Evolutionary conservation across 2,888 invertebrate genomes (phyloP).

Genomic region (Cosmia pyralina): DNA sequence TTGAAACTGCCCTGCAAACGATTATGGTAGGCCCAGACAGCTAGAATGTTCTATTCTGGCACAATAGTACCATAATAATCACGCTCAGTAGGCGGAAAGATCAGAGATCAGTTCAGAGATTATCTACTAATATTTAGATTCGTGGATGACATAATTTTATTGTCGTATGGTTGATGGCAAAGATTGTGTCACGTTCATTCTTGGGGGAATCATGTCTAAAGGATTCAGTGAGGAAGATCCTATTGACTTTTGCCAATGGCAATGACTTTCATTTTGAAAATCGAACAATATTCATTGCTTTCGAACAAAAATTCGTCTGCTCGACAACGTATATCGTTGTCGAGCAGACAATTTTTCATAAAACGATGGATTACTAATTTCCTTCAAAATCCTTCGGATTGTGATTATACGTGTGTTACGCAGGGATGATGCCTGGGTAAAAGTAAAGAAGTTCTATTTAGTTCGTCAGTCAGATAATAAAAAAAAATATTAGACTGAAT

Average conservation of each 20-base stretch:
- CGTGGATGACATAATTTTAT: not conserved
- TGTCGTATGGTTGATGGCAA: constrained; percentile 3
- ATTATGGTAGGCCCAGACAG: constrained; percentile 1
- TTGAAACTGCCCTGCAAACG: constrained; percentile 13
- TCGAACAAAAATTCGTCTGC: too few relatives aligned
- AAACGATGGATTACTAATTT: not conserved
- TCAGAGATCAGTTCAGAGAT: constrained; percentile 21
- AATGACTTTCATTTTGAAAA: not conserved
- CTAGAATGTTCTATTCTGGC: constrained; percentile 34
- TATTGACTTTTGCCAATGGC: not conserved
- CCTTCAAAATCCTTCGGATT: too few relatives aligned
- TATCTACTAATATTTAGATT: constrained; percentile 13
- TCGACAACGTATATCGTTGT: too few relatives aligned
- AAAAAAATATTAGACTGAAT: too few relatives aligned
- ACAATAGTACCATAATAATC: constrained; percentile 30
- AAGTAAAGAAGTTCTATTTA: too few relatives aligned
- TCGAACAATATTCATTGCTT: not conserved
- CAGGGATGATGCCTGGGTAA: too few relatives aligned
- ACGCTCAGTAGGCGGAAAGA: constrained; percentile 41
- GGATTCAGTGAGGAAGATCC: not conserved
- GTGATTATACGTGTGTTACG: not conserved
- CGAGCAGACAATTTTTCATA: not conserved
- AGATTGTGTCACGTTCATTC: not conserved
- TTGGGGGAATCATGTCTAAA: constrained; percentile 6
- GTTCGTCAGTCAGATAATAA: too few relatives aligned